Base-by-base conservation (phyloP, 2,113 vertebrate genomes). In the Cottus gobio region DNA sequence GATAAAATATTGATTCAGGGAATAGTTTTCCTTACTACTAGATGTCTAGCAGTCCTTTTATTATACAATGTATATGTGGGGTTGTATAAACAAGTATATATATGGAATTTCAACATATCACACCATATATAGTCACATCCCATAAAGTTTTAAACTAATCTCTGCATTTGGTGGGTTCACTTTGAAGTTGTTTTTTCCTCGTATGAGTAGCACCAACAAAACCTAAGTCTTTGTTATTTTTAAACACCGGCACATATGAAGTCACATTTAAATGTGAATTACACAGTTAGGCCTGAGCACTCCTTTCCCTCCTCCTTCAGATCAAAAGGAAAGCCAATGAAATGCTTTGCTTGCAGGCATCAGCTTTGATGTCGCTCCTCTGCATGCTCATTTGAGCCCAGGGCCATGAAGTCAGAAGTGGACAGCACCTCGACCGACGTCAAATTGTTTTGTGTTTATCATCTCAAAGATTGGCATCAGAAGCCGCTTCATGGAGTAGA, bases 321-420 rank as follows among this genome's bases (percentile, higher is more conserved):
- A 95, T 96, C 95, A 96, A 96, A 96, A 93, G 92, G 88, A 87
- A 90, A 90, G 80, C 80, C 87, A 94, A 93, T 93, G 89, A 93
- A 85, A 91, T 78, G 80, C 85, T 88, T 90, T 66, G 79, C 92
- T 94, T 85, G 86, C 88, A 91, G 92, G 82, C 90, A 85, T 82
- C 62, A 42, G 89, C 94, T 95, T 95, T 95, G 94, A 95, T 93
- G 93, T 95, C 82, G 57, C 50, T 85, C 80, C 77, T 80, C 60
- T 76, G 64, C 71, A 34, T 67, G 64, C 88, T 91, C 84, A 90
- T 93, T 92, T 89, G 64, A 78, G 83, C 88, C 85, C 61, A 9
- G 67, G 77, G 84, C 77, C 76, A 83, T 31, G 28, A 77, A 85
- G 73, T 82, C 71, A 80, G 73, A 48, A 88, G 89, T 81, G 83